A percentile compares a stretch with the other conserved stretches of the same genome.
Evolutionary conservation across 2,113 vertebrate species (phyloP).

Genomic region (Rallus limicola): DNA sequence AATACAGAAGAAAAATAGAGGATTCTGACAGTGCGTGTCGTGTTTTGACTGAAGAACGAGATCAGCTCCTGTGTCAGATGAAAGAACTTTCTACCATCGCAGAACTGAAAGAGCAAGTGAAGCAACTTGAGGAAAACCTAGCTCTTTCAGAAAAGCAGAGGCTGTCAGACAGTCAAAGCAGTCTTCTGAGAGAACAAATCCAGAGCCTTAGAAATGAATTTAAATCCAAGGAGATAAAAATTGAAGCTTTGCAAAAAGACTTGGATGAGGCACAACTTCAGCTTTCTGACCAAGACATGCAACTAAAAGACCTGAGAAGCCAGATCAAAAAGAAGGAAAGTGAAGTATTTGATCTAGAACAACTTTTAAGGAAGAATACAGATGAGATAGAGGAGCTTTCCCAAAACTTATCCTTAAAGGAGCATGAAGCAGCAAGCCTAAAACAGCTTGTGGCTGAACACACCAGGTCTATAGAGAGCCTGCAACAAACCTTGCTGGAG

Average conservation of each 20-base stretch:
- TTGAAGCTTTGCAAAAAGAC: slow-evolving; percentile 82
- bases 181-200: slow-evolving; percentile 84
- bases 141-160: slow-evolving; percentile 73
- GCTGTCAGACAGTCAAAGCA: slow-evolving; percentile 71
- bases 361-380: slow-evolving; percentile 70
- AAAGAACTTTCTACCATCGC: slow-evolving; percentile 51
- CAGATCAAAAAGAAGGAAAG: slow-evolving; percentile 80
- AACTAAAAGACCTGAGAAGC: slow-evolving; percentile 74
- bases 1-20: slow-evolving; percentile 75
- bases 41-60: slow-evolving; percentile 72
- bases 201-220: slow-evolving; percentile 80
- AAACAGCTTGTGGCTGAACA: slow-evolving; percentile 77
- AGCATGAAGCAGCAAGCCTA: slow-evolving; percentile 55
- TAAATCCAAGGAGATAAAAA: slow-evolving; percentile 84
- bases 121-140: slow-evolving; percentile 68
- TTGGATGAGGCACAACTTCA: slow-evolving; percentile 75
- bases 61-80: slow-evolving; percentile 72
- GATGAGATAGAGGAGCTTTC: slow-evolving; percentile 76
- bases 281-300: slow-evolving; percentile 78
- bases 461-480: slow-evolving; percentile 73
- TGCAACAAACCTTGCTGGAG: slow-evolving; percentile 77
- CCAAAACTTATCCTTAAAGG: slow-evolving; percentile 65
- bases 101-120: slow-evolving; percentile 73
- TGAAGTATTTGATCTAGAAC: slow-evolving; percentile 69
- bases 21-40: slow-evolving; percentile 49